A percentile compares a stretch with the other conserved stretches of the same genome.
These are phyloP conservation scores for Zeuzera pyrina DNA, from an alignment of 2,888 invertebrate genomes.

Conservation along the genomic window DNA sequence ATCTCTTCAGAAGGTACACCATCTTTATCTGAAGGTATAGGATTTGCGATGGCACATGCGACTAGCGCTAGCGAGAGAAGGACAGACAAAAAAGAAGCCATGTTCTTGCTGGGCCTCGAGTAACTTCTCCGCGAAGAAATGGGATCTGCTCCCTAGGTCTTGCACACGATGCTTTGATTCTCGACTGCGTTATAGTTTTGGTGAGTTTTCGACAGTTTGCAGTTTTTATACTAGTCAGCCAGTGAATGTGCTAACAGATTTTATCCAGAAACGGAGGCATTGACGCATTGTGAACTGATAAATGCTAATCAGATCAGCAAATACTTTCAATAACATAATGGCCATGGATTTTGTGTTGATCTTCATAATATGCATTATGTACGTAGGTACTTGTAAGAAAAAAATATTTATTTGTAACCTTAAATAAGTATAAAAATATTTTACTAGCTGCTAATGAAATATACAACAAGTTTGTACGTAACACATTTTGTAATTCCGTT, in stretches of 20 bases:
- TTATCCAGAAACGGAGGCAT: conserved; percentile 49
- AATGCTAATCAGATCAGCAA: conserved; percentile 39
- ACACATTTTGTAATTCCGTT: too few species aligned
- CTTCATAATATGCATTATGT: too few species aligned
- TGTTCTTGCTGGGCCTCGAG: conserved; percentile 35
- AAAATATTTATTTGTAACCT: too few species aligned
- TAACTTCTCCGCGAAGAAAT: conserved; percentile 35
- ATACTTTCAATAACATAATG: conserved; percentile 62
- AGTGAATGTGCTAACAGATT: conserved; percentile 48
- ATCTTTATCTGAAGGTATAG: conserved; percentile 24
- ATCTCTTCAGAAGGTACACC: neutral
- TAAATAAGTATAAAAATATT: too few species aligned
- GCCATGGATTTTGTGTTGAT: conserved; percentile 52
- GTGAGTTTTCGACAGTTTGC: conserved; percentile 17
- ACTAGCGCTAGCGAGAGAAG: conserved; percentile 42
- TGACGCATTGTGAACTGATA: conserved; percentile 38
- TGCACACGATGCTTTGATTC: conserved; percentile 23
- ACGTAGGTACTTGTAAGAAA: too few species aligned
- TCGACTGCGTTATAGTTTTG: conserved; percentile 24
- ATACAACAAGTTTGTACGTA: too few species aligned
- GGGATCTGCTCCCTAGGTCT: conserved; percentile 29
- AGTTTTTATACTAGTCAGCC: conserved; percentile 43
- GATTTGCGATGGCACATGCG: conserved; percentile 30
- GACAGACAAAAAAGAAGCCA: conserved; percentile 40
- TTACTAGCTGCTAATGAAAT: too few species aligned